Percentiles rank a stretch among this genome's conserved stretches.
These are phyloP conservation scores for Neostethus bicornis DNA, from an alignment of 2,797 vertebrate genomes.

Conservation along the genomic window DNA sequence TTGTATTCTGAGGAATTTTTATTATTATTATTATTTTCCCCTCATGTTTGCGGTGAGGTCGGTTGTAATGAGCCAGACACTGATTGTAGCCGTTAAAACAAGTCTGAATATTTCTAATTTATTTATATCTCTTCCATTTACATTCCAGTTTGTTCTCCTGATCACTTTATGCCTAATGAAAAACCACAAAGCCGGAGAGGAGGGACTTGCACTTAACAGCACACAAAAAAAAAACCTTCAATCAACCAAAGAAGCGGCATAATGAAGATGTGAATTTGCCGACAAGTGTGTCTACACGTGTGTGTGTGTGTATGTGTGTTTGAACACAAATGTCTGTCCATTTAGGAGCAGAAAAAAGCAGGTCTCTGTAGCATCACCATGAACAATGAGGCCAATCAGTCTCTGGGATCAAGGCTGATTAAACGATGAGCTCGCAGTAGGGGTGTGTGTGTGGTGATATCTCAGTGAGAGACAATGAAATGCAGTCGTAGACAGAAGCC, in stretches of 20 bases:
- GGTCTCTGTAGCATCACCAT: constrained; percentile 39
- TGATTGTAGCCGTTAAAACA: constrained; percentile 2
- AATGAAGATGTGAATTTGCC: constrained; percentile 49
- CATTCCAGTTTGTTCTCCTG: constrained; percentile 22
- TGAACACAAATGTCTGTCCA: constrained; percentile 21
- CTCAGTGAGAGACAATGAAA: constrained; percentile 40
- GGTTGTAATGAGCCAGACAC: constrained; percentile 29
- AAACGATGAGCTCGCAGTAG: constrained; percentile 56
- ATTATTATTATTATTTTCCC: too few species aligned
- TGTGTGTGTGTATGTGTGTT: constrained; percentile 6
- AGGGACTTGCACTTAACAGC: constrained; percentile 30
- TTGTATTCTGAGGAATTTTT: too few species aligned
- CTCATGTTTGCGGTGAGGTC: constrained; percentile 15
- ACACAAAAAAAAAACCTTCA: constrained; percentile 49
- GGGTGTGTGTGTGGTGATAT: constrained; percentile 41
- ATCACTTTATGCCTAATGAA: constrained; percentile 40
- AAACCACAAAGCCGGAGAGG: constrained; percentile 29
- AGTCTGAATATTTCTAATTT: constrained; percentile 48
- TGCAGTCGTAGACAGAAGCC: constrained; percentile 24
- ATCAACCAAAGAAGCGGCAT: constrained; percentile 54
- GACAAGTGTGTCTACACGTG: constrained; percentile 34
- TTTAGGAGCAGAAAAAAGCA: constrained; percentile 32
- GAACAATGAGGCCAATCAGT: constrained; percentile 73
- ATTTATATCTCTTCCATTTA: constrained; percentile 58
- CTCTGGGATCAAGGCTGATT: constrained; percentile 58